Evolutionary conservation across 2,888 invertebrate species (phyloP).

Genomic region (Caenorhabditis sinica): DNA sequence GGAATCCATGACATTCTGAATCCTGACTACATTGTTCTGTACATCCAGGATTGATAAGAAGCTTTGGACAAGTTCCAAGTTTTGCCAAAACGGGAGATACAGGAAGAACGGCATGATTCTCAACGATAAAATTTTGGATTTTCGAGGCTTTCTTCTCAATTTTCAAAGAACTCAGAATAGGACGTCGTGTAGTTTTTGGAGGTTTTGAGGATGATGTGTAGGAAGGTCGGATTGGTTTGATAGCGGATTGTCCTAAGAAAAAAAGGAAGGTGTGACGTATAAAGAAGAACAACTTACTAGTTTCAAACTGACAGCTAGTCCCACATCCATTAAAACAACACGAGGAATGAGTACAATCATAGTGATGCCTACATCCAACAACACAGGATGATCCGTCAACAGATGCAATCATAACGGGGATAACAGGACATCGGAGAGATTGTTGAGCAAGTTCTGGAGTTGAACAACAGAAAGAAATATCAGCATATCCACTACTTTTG

Average conservation of each 20-base stretch:
- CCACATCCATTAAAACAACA: constrained; percentile 82
- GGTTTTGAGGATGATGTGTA: constrained; percentile 20
- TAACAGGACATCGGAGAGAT: constrained; percentile 60
- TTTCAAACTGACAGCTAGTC: constrained; percentile 75
- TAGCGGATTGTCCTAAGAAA: constrained; percentile 34
- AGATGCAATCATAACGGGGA: constrained; percentile 62
- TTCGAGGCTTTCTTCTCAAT: constrained; percentile 60
- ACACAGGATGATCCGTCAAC: constrained; percentile 73
- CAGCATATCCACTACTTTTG: constrained; percentile 74
- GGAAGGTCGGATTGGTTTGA: constrained; percentile 44
- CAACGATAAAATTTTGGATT: constrained; percentile 44
- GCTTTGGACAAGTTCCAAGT: constrained; percentile 67
- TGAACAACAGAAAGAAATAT: constrained; percentile 78
- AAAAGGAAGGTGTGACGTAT: background rate
- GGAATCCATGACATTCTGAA: constrained; percentile 76
- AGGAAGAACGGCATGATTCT: constrained; percentile 33
- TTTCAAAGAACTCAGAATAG: constrained; percentile 56
- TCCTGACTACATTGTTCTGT: constrained; percentile 74
- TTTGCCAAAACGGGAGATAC: constrained; percentile 49
- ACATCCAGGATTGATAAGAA: constrained; percentile 69
- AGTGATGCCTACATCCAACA: constrained; percentile 65
- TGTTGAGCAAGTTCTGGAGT: constrained; percentile 60
- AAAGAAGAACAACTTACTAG: constrained; percentile 7
- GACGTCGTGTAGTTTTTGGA: constrained; percentile 28
- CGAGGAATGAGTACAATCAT: constrained; percentile 72